A percentile compares a stretch with the other conserved stretches of the same genome.
Evolutionary conservation across 2,888 invertebrate species (phyloP).

Genomic region (Junonia oenone): DNA sequence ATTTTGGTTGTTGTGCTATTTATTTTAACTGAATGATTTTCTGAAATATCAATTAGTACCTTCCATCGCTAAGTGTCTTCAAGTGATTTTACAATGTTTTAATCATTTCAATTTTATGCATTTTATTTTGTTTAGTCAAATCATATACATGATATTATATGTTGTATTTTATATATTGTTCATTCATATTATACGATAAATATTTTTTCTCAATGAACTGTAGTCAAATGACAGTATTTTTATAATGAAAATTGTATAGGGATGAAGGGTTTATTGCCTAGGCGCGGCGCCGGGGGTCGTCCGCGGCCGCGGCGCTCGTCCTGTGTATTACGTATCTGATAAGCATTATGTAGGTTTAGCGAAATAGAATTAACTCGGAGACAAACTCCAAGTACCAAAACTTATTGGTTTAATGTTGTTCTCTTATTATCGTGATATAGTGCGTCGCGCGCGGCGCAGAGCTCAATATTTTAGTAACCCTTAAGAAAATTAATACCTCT

Average conservation of each 20-base stretch:
- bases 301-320: conserved; percentile 24
- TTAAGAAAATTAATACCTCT: conserved; percentile 80
- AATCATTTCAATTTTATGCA: conserved; percentile 78
- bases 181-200: conserved; percentile 62
- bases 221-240: conserved; percentile 82
- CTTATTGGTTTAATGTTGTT: conserved; percentile 77
- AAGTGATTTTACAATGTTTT: conserved; percentile 70
- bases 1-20: conserved; percentile 77
- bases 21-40: conserved; percentile 55
- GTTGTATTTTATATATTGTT: conserved; percentile 72
- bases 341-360: conserved; percentile 81
- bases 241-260: conserved; percentile 77
- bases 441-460: conserved; percentile 71
- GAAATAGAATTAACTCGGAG: conserved; percentile 75
- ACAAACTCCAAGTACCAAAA: conserved; percentile 73
- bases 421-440: conserved; percentile 77
- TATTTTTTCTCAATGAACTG: conserved; percentile 76
- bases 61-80: conserved; percentile 71
- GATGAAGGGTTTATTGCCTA: conserved; percentile 66
- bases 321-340: conserved; percentile 69
- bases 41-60: conserved; percentile 72
- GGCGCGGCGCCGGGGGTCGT: conserved; percentile 36
- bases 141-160: conserved; percentile 75
- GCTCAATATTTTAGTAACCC: conserved; percentile 81
- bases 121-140: conserved; percentile 78